Evolutionary conservation across 1,140 invertebrate genomes (phyloP).

Genomic region (Drosophila azteca): DNA sequence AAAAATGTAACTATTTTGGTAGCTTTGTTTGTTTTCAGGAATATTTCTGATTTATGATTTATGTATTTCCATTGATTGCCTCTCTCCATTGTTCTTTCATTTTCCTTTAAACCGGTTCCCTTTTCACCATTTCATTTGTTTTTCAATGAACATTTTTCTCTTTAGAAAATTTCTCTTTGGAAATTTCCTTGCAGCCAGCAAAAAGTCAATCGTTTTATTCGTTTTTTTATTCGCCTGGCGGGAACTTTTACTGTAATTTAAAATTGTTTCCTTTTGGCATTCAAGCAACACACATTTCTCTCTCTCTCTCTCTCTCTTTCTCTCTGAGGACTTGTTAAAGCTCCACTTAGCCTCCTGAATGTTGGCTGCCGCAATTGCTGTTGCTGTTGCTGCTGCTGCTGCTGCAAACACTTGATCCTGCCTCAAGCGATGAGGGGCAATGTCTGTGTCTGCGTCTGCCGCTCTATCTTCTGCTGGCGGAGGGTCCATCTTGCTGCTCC

Average conservation of each 20-base stretch:
- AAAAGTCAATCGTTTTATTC: neutral
- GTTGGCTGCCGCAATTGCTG: conserved; percentile 29
- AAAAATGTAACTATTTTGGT: too few relatives aligned
- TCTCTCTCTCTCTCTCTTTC: conserved; percentile 6
- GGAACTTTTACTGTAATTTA: conserved; percentile 28
- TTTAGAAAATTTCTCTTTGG: neutral
- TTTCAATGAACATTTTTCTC: too few relatives aligned
- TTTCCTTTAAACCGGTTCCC: too few relatives aligned
- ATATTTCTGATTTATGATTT: too few relatives aligned
- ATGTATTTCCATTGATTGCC: too few relatives aligned
- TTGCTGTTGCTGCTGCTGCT: neutral
- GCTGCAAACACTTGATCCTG: conserved; percentile 37
- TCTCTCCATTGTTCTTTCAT: too few relatives aligned
- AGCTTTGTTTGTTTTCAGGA: too few relatives aligned
- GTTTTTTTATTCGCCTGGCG: neutral
- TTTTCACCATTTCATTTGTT: too few relatives aligned
- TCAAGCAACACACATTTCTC: conserved; percentile 2
- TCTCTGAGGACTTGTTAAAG: conserved; percentile 62
- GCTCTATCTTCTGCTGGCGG: too few relatives aligned
- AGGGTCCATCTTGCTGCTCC: neutral
- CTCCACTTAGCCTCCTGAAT: conserved; percentile 46
- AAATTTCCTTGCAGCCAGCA: neutral
- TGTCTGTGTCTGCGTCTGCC: too few relatives aligned
- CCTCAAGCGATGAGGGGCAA: conserved; percentile 1
- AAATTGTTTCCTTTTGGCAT: conserved; percentile 25